Conservation (phyloP, 2,888 invertebrate species). For the Cataglyphis cursor region DNA sequence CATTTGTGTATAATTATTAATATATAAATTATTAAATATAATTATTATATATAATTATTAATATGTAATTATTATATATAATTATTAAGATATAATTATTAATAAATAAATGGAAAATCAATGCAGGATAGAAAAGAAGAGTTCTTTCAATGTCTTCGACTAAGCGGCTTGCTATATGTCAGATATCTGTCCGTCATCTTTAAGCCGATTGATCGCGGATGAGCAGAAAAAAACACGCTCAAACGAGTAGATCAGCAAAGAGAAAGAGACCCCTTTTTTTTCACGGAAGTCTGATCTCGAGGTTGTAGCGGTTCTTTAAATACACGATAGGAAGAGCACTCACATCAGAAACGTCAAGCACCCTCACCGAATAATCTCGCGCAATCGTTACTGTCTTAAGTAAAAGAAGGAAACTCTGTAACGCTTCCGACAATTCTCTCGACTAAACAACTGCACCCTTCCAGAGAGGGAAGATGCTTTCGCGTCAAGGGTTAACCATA, state of each 20-base stretch:
- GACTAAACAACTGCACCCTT: constrained; percentile 16
- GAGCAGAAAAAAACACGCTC: constrained; percentile 20
- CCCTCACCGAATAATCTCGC: constrained; percentile 35
- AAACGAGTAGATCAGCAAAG: constrained; percentile 1
- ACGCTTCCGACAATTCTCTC: constrained; percentile 22
- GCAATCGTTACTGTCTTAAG: constrained; percentile 32
- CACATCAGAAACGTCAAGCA: constrained; percentile 21
- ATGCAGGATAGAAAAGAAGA: not conserved
- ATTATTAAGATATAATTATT: too few relatives aligned
- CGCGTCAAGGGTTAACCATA: constrained; percentile 5
- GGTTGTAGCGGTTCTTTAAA: constrained; percentile 41
- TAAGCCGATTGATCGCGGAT: constrained; percentile 28
- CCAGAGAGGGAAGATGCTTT: not conserved
- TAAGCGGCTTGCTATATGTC: not conserved
- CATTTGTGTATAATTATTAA: not conserved
- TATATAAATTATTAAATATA: too few relatives aligned
- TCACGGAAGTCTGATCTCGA: constrained; percentile 34
- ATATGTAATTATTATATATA: too few relatives aligned
- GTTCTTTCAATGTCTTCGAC: not conserved
- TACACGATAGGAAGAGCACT: constrained; percentile 37
- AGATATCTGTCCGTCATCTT: constrained; percentile 34
- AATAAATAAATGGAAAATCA: not conserved
- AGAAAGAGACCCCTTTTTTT: constrained; percentile 31
- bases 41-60: too few relatives aligned
- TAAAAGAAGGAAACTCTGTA: constrained; percentile 7